Evolutionary conservation across 1,140 invertebrate genomes (phyloP), one percentile per base, ranked within the genome.

Genomic region (Drosophila serrata): DNA sequence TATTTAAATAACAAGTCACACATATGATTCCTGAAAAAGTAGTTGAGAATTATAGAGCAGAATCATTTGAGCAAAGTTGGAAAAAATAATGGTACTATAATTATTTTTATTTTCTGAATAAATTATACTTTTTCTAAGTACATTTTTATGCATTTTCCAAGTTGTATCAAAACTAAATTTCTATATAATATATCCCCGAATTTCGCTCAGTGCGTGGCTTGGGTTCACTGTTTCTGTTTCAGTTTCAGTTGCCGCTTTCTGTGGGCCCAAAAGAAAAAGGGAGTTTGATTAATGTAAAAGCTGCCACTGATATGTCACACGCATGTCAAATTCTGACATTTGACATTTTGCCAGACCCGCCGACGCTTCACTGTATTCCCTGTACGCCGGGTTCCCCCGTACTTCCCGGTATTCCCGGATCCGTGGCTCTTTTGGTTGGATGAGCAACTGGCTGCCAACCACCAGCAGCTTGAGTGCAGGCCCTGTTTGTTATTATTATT

Each of bases 281-380:
- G 91, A 92, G 92, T 92, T 92, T 92, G 91, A 92, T 92, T 92
- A 92, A 92, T 92, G 91, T 92, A 92, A 88, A 91, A 92, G 84
- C 91, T 92, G 91, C 90, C 91, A 92, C 91, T 92, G 91, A 92
- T 92, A 92, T 92, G 91, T 92, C 91, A 92, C 91, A 92, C 82
- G 91, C 90, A 92, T 92, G 90, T 92, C 91, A 92, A 91, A 92
- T 90, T 84, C 79, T 92, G 91, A 92, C 91, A 91, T 92, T 92
- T 92, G 91, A 92, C 91, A 92, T 92, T 92, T 92, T 91, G 87
- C 91, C 75, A 92, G 86, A 70, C 68, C 67, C 68, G 65, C 77
- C 76, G 73, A 72, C 82, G 79, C 79, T 37, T 53, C 62, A 43
- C 55, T 42, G 53, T 48, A 45, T 35, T 51, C 53, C 67, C 57